Conservation (phyloP, 37 sponge, comb jelly and placozoan genomes). For the Ephydatia muelleri region DNA sequence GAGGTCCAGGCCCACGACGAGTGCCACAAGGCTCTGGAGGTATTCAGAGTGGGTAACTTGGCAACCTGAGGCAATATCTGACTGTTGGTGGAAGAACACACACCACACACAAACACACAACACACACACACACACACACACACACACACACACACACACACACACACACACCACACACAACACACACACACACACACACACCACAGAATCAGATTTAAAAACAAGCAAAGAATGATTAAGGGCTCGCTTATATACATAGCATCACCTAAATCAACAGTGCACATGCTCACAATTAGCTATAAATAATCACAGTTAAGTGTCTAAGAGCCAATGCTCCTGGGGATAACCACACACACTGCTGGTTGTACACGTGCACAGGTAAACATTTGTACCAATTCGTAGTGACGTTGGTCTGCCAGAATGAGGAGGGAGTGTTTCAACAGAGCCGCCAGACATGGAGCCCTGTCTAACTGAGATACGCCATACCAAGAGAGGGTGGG, state of each 20-base stretch:
- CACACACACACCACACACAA: too few relatives aligned
- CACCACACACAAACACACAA: neutral
- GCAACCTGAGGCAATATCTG: constrained; percentile 35
- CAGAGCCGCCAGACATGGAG: constrained; percentile 70
- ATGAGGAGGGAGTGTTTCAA: constrained; percentile 61
- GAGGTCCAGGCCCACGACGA: constrained; percentile 64
- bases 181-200: too few relatives aligned
- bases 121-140: neutral
- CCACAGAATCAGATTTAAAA: too few relatives aligned
- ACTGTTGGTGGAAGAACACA: neutral
- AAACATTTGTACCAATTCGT: constrained; percentile 62
- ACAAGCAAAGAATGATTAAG: too few relatives aligned
- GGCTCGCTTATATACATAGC: too few relatives aligned
- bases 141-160: neutral
- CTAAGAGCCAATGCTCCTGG: neutral
- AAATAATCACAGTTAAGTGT: neutral
- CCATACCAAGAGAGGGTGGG: constrained; percentile 12
- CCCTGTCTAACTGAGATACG: constrained; percentile 18
- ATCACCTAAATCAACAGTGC: neutral
- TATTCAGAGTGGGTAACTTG: constrained; percentile 73
- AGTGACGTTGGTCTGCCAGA: constrained; percentile 60
- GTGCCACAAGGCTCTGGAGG: constrained; percentile 61
- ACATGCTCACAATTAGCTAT: neutral
- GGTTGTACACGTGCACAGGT: neutral
- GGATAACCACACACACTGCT: neutral